Percentiles rank a stretch among this genome's conserved stretches.
phyloP scores from a whole-genome alignment of 2,888 invertebrate genomes.

The Cotesia congregata region DNA sequence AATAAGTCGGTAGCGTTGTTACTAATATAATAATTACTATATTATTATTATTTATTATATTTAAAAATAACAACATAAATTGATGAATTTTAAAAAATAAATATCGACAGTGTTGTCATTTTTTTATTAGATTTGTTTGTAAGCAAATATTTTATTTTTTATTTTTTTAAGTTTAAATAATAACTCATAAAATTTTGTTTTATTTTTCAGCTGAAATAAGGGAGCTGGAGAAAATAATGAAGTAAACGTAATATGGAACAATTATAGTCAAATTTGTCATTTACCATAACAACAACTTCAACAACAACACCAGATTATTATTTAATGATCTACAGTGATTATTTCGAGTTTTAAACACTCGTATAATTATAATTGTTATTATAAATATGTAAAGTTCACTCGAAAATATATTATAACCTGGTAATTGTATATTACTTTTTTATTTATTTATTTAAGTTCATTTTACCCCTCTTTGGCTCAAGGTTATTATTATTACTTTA shows the following conservation, averaged over 20 bases:
- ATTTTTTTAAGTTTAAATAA: neutral
- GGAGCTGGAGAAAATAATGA: constrained; percentile 69
- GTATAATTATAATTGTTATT: no score
- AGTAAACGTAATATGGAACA: constrained; percentile 55
- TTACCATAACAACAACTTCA: neutral
- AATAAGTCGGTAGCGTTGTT: neutral
- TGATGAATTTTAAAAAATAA: no score
- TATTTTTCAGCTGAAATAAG: constrained; percentile 72
- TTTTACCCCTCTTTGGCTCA: no score
- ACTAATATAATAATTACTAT: neutral
- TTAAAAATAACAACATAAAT: neutral
- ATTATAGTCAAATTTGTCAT: neutral
- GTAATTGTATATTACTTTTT: no score
- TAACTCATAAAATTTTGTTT: constrained; percentile 41
- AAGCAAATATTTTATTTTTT: neutral
- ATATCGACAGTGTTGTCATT: neutral
- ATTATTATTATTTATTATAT: neutral
- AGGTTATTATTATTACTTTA: no score
- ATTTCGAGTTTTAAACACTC: no score
- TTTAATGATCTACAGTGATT: no score
- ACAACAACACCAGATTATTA: no score
- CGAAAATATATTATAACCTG: no score
- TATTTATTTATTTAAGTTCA: no score
- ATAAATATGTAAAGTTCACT: no score
- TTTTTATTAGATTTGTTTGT: neutral